Evolutionary conservation across 1,140 invertebrate genomes (phyloP), one percentile per base, ranked within the genome.

Genomic region (Pteromalus puparum): DNA sequence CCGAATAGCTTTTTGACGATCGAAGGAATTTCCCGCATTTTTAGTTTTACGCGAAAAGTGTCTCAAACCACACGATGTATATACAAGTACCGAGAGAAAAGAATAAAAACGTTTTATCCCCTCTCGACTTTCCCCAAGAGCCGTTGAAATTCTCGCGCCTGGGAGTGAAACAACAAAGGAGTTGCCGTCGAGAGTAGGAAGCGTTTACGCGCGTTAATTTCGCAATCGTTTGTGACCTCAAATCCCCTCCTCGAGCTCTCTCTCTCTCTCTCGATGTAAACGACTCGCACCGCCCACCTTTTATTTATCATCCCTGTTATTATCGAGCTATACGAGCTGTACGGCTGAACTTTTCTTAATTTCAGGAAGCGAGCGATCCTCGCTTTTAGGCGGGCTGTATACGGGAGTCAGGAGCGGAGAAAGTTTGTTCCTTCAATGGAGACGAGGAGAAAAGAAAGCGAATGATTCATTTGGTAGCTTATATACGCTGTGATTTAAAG

Each of bases 251-350:
- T n/a, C n/a, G n/a, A n/a, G 5, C 67, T 24, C 67, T 1, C 24
- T 6, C n/a, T 12, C 12, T 24, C 26, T 1, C 7, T 12, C 15
- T 70, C 5, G 24, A 28, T 28, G 26, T 70, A 28, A 70, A 70
- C 67, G 67, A 26, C 26, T 70, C 1, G 28, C 21, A 26, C 9
- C 67, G 67, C 26, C 26, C 67, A 70, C 67, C 26, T 70, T 70
- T 70, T 70, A 70, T 70, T 70, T 70, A 70, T 70, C 67, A 70
- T 70, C 26, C 28, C 67, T 7, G 26, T 70, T 70, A 70, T 70
- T 30, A 28, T 18, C 67, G 24, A 26, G 67, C n/a, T n/a, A 34
- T 5, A 34, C 34, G 34, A 34, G 5, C 38, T 38, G 38, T 38
- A 38, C 26, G 9, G n/a, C n/a, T 9, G 65, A 30, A 70, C 67